Conservation (phyloP, 2,113 vertebrate species). For the Hydropotes inermis region DNA sequence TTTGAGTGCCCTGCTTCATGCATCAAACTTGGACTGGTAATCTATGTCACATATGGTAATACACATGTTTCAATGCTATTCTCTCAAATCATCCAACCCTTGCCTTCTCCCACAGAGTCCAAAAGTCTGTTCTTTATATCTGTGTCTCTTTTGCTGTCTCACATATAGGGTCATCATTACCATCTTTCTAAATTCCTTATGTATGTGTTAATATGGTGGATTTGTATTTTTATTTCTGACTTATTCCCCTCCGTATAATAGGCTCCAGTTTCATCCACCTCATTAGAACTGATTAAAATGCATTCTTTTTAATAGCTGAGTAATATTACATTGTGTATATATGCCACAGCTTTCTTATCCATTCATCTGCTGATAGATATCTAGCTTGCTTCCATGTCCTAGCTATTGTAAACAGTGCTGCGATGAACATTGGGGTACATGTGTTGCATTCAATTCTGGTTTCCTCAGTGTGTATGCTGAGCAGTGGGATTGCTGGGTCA, state of each 20-base stretch:
- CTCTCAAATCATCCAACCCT: not conserved
- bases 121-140: not conserved
- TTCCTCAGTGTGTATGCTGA: no score
- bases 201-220: not conserved
- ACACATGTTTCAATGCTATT: not conserved
- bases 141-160: not conserved
- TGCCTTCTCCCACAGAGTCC: not conserved
- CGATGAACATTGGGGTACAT: no score
- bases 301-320: not conserved
- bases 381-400: no score
- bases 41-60: not conserved
- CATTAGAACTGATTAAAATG: not conserved
- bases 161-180: not conserved
- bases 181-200: not conserved
- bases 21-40: not conserved
- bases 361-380: no score
- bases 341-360: no score
- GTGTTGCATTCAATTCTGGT: no score
- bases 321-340: no score
- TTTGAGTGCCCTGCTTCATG: not conserved
- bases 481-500: no score
- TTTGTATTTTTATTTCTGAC: not conserved
- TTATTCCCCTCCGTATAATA: not conserved
- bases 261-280: no score
- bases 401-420: no score